Base-by-base conservation (phyloP, 1,140 invertebrate genomes). In the Drosophila ambigua region DNA sequence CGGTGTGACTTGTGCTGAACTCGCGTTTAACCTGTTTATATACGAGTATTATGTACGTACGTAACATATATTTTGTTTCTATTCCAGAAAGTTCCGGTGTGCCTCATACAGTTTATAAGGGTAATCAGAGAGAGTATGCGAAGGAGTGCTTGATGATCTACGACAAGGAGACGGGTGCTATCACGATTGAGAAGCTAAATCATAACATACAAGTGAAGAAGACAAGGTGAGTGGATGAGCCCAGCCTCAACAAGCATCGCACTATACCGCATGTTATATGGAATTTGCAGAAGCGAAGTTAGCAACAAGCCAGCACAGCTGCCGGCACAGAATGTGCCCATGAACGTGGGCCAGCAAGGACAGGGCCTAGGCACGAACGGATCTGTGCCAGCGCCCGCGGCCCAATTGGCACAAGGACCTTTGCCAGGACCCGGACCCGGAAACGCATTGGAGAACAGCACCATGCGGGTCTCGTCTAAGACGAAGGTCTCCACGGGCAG, bases 101-200 rank as follows among this genome's bases (percentile, higher is more conserved):
- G 39, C 94, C 96, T 55, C 96, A 98, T 78, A 98, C 97, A 67
- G 96, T 99, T 54, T 99, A 98, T 92, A 98, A 98, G 93, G 98
- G 98, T 48, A 97, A 97, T 84, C 96, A 98, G 90, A 94, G 96
- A 89, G 96, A 97, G 44, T 97, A 97, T 92, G 94, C 95, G 97
- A 95, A 98, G 93, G 98, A 99, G 93, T 99, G 98, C 93, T 97
- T 99, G 46, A 94, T 99, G 8, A 98, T 99, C 55, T 97, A 98
- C 73, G 97, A 99, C 92, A 95, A 95, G 91, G 93, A 94, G 45
- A 99, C 97, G 3, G 98, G 98, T 52, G 97, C 98, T 93, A 96
- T 99, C 74, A 98, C 96, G 15, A 92, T 99, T 62, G 98, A 99
- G 92, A 97, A 96, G 92, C 93, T 99, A 49, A 95, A 95, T 43